Evolutionary conservation across 1,140 invertebrate species (phyloP), one percentile per base, ranked within the genome.

Genomic region (Danaus plexippus): DNA sequence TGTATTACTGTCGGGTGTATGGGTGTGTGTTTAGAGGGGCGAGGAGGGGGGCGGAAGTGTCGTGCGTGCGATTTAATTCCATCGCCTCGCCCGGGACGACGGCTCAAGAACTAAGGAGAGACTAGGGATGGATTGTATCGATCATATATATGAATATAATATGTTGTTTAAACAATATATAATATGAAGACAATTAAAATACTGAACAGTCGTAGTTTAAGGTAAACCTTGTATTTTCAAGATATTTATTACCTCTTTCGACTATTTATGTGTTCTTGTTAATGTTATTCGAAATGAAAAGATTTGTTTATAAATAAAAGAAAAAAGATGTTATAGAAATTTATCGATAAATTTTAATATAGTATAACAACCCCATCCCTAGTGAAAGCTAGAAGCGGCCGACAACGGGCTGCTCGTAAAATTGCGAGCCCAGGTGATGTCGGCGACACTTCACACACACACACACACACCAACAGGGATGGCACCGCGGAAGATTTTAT

Each of bases 41-140:
- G 59, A 54, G 57, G 61, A 59, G 40, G 57, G 68, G 77, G 76
- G 72, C 69, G 77, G 80, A 81, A 85, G 80, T 83, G 80, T 80
- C 75, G 82, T 81, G 81, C 80, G 81, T 83, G 80, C 82, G 80
- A 85, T 85, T 83, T 85, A 83, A 85, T 83, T 85, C 78, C 77
- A 83, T 85, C 80, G 79, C 73, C 75, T 75, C 77, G 77, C 71
- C 73, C 71, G 78, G 74, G 77, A 73, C 74, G 61, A 67, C 63
- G 65, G 66, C 69, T 72, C 64, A 71, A 74, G 73, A 64, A 32
- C 22, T 32, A 6, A 32, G 7, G 22, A 32, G 22, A 32, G 22
- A 32, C 22, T 32, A 32, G 22, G 22, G 22, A 32, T 32, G 22
- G 22, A 32, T 32, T 32, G 22, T 32, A 32, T 32, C 22, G 22